These are phyloP conservation scores for Cladopsammia gracilis DNA, from an alignment of 64 coral and sea anemone species.

Conservation along the genomic window DNA sequence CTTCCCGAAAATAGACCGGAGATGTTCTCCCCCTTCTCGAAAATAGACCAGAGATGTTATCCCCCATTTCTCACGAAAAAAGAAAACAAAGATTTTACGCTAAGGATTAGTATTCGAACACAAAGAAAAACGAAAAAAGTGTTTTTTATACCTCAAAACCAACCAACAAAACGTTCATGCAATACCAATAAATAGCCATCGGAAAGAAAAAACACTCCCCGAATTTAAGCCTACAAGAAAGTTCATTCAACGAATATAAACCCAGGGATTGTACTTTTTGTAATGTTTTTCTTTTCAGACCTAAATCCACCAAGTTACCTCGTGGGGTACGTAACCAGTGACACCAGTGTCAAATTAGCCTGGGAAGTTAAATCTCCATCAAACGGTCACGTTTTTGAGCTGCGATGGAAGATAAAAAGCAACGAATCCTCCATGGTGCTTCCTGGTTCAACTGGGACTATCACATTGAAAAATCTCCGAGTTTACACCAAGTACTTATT, in stretches of 20 bases:
- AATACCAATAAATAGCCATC: too few relatives aligned
- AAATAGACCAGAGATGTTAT: too few relatives aligned
- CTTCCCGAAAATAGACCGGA: too few relatives aligned
- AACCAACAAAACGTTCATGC: too few relatives aligned
- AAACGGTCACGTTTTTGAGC: slow-evolving; percentile 21
- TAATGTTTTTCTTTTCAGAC: not conserved
- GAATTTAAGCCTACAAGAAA: too few relatives aligned
- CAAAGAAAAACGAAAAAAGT: too few relatives aligned
- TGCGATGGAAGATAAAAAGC: slow-evolving; percentile 2
- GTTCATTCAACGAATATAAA: not conserved
- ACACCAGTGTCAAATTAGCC: slow-evolving; percentile 22
- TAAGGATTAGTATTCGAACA: too few relatives aligned
- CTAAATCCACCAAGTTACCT: slow-evolving; percentile 14
- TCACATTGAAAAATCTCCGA: slow-evolving; percentile 32
- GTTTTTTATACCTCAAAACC: too few relatives aligned
- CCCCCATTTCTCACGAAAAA: too few relatives aligned
- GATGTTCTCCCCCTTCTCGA: too few relatives aligned
- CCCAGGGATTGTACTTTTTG: not conserved
- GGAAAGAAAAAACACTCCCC: too few relatives aligned
- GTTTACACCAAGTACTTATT: slow-evolving; percentile 60
- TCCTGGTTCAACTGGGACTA: slow-evolving; percentile 16
- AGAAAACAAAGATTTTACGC: too few relatives aligned
- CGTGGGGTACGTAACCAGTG: slow-evolving; percentile 8
- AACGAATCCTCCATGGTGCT: slow-evolving; percentile 44
- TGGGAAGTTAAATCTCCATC: slow-evolving; percentile 56